Evolutionary conservation across 2,797 vertebrate species (phyloP).

Genomic region (Crenuchus spilurus): DNA sequence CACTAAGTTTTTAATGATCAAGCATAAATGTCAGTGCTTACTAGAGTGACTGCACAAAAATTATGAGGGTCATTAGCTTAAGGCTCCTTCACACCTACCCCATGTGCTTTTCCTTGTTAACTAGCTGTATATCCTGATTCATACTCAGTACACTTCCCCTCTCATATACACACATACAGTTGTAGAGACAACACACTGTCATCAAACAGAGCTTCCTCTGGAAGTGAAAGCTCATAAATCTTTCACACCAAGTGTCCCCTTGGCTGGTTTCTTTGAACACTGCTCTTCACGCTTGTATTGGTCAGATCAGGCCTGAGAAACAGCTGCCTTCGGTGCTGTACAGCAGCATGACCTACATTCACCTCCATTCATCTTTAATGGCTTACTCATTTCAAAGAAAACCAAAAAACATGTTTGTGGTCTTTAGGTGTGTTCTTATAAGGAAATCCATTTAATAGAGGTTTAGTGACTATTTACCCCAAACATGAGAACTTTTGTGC

Average conservation of each 20-base stretch:
- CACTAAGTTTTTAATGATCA: no score
- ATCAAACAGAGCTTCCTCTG: constrained; percentile 23
- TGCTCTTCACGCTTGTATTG: constrained; percentile 11
- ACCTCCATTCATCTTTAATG: constrained; percentile 21
- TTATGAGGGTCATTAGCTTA: no score
- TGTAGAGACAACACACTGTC: constrained; percentile 4
- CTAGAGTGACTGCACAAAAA: no score
- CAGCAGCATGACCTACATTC: constrained; percentile 17
- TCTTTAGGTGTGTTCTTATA: neutral
- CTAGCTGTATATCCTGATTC: neutral
- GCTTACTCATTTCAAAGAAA: neutral
- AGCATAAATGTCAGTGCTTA: no score
- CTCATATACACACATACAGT: neutral
- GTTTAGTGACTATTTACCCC: neutral
- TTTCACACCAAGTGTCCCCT: constrained; percentile 38
- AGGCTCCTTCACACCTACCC: no score
- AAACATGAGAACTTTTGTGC: neutral
- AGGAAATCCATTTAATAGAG: neutral
- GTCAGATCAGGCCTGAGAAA: constrained; percentile 24
- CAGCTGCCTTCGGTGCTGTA: neutral
- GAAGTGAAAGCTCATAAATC: constrained; percentile 42
- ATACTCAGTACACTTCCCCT: neutral
- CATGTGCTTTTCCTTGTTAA: neutral
- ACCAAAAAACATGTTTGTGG: neutral
- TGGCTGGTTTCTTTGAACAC: constrained; percentile 22